A percentile compares a stretch with the other conserved stretches of the same genome.
Conservation (phyloP, 30 jellyfish, hydroid and myxozoan genomes). For the Morbakka virulenta region DNA sequence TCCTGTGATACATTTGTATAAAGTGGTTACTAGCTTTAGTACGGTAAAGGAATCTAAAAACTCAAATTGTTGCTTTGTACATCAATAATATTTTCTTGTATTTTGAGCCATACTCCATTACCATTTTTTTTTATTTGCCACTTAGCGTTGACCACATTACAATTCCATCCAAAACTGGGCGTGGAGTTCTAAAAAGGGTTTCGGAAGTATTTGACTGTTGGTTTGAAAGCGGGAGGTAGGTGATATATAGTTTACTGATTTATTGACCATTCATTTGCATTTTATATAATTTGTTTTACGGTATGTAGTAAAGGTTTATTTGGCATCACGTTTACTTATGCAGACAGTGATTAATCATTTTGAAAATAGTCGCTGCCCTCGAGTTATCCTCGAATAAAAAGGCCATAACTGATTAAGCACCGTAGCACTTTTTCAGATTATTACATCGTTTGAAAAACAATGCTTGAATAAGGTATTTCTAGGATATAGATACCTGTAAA, state of each 20-base stretch:
- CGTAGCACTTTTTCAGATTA: too few species aligned
- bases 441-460: too few species aligned
- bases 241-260: too few species aligned
- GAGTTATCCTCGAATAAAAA: background rate
- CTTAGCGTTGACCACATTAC: constrained; percentile 84
- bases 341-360: background rate
- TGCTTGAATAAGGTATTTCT: too few species aligned
- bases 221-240: constrained; percentile 98
- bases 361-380: background rate
- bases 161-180: constrained; percentile 84
- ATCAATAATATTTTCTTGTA: background rate
- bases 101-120: background rate
- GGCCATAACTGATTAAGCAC: background rate
- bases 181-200: constrained; percentile 78
- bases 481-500: too few species aligned
- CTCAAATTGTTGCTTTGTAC: too few species aligned
- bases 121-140: background rate
- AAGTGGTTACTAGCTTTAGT: too few species aligned
- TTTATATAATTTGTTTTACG: too few species aligned
- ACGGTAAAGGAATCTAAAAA: too few species aligned
- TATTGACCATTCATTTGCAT: too few species aligned
- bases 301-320: too few species aligned
- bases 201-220: constrained; percentile 97
- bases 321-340: background rate
- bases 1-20: too few species aligned